Evolutionary conservation across 1,140 invertebrate genomes (phyloP).

Genomic region (Polyergus mexicanus): DNA sequence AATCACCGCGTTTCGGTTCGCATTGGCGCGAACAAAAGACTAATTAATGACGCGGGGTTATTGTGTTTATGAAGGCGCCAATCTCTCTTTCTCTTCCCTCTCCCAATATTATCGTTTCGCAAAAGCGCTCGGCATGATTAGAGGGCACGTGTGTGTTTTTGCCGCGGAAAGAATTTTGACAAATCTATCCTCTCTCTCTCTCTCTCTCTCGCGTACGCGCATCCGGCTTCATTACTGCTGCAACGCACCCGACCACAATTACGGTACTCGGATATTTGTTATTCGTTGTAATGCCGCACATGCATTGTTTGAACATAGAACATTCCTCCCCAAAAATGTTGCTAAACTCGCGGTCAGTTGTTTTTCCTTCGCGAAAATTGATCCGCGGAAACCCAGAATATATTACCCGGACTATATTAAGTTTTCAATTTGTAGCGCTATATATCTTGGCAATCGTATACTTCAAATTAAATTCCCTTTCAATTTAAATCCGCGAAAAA

Average conservation of each 20-base stretch:
- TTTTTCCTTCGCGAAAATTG: slow-evolving; percentile 33
- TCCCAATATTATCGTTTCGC: background rate
- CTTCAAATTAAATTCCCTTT: slow-evolving; percentile 47
- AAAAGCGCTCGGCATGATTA: slow-evolving; percentile 44
- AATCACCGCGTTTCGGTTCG: slow-evolving; percentile 24
- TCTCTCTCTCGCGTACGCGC: background rate
- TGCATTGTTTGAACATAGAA: slow-evolving; percentile 9
- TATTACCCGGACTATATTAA: background rate
- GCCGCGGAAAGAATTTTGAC: slow-evolving; percentile 42
- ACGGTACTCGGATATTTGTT: slow-evolving; percentile 8
- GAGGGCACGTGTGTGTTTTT: background rate
- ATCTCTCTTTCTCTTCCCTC: background rate
- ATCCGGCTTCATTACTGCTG: slow-evolving; percentile 21
- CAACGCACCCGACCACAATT: slow-evolving; percentile 22
- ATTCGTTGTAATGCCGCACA: slow-evolving; percentile 4
- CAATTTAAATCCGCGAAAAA: slow-evolving; percentile 45
- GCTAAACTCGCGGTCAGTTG: background rate
- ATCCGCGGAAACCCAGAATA: background rate
- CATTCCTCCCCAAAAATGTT: background rate
- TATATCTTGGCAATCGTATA: slow-evolving; percentile 22
- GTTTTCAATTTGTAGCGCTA: slow-evolving; percentile 40
- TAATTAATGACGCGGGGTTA: slow-evolving; percentile 31
- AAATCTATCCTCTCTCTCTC: background rate
- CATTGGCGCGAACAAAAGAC: background rate
- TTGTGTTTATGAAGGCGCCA: slow-evolving; percentile 9